Base-by-base conservation (phyloP, 2,797 vertebrate genomes). In the Aeoliscus strigatus region DNA sequence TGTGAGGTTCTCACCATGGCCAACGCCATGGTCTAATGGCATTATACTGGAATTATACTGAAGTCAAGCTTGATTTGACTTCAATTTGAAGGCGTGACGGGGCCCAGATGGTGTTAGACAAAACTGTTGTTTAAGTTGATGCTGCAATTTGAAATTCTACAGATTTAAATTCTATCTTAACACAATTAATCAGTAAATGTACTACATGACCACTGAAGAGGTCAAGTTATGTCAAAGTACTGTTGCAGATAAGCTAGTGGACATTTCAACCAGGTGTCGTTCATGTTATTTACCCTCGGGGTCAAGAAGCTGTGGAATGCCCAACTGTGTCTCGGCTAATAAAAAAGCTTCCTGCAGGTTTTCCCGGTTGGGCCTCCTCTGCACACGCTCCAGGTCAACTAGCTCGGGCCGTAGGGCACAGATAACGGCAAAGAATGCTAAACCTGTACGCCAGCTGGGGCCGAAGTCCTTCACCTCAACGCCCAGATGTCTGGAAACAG, bases 381-480 rank as follows among this genome's bases (percentile, higher is more conserved):
- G 90, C 14, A 93, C 81, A 32, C 43, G 88, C 11, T 97, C 92
- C 84, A 97, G 86, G 76, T 98, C 91, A 13, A 97, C 93, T 15
- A 98, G 81, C 55, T 93, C 89, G 3, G 96, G 96, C 5, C 88
- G 91, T 47, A 99, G 91, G 14, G 93, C 86, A 17, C 91, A 87
- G 77, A 99, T 95, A 37, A 99, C 60, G 0, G 92, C 93, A 53
- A 95, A 93, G 78, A 99, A 98, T 13, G 94, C 94, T 41, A 93
- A 59, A 25, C 96, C 96, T 4, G 82, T 93, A 38, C 94, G 91
- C 96, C 96, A 99, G n/a, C 96, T 97, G 47, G 86, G 80, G 11
- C 96, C 96, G 37, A 99, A 98, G 76, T 99, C 96, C 60, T 92
- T 97, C 31, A 99, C 90, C 60, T 97, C 92, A 38, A 96, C 82